phyloP scores from a whole-genome alignment of 2,113 vertebrate genomes.

The Heteronetta atricapilla region DNA sequence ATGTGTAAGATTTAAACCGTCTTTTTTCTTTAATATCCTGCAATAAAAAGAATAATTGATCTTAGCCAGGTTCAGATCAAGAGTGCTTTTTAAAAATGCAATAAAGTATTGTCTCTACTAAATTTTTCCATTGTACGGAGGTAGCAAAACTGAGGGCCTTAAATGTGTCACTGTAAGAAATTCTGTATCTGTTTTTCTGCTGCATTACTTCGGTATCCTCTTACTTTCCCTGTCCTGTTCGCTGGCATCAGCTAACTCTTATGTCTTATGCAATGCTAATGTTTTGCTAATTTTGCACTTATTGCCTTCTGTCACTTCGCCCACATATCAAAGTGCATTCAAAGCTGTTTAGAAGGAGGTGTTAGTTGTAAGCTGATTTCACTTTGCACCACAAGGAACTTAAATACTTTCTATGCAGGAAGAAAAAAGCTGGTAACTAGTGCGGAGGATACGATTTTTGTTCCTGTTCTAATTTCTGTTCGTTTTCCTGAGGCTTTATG shows the following conservation, averaged over 20 bases:
- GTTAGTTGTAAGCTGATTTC: constrained; percentile 29
- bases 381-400: constrained; percentile 34
- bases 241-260: constrained; percentile 3
- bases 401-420: not conserved
- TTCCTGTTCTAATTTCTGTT: not conserved
- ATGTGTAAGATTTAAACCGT: not conserved
- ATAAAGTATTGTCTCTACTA: not conserved
- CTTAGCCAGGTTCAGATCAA: not conserved
- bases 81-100: not conserved
- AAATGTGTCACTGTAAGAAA: not conserved
- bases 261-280: constrained; percentile 18
- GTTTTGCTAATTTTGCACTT: constrained; percentile 59
- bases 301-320: constrained; percentile 16
- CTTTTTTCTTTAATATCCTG: not conserved
- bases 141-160: not conserved
- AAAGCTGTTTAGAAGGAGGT: constrained; percentile 16
- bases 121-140: not conserved
- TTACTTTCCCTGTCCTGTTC: constrained; percentile 14
- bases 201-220: not conserved
- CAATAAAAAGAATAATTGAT: not conserved
- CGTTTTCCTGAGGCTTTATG: not conserved
- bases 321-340: not conserved
- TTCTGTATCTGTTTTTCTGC: not conserved
- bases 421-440: not conserved
- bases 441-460: not conserved